phyloP scores from a whole-genome alignment of 2,888 invertebrate species.

The Eueremaeus valkanovi region DNA sequence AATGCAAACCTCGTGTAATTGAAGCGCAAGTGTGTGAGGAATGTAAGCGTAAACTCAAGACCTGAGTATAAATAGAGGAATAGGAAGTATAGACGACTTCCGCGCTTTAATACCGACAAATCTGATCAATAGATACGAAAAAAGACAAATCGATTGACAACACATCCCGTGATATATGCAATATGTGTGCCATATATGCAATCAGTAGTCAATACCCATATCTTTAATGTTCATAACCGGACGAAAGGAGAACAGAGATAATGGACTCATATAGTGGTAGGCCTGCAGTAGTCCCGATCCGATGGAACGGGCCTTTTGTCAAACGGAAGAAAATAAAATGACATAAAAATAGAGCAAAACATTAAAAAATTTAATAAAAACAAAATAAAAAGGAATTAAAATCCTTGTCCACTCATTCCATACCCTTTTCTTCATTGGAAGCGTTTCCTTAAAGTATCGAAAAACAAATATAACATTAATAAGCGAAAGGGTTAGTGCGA shows the following conservation, averaged over 20 bases:
- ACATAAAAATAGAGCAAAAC: no score
- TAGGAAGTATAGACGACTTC: constrained; percentile 63
- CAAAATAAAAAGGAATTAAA: no score
- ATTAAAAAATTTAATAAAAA: no score
- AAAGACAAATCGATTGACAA: not conserved
- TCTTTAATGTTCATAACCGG: constrained; percentile 64
- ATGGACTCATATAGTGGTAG: constrained; percentile 62
- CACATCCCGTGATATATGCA: not conserved
- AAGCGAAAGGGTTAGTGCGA: constrained; percentile 60
- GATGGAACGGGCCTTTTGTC: constrained; percentile 60
- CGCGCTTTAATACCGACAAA: constrained; percentile 48
- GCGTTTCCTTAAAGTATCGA: constrained; percentile 74
- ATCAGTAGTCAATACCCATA: constrained; percentile 50
- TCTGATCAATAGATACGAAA: constrained; percentile 42
- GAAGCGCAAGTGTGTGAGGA: constrained; percentile 88
- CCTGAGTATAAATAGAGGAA: constrained; percentile 94
- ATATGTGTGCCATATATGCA: not conserved
- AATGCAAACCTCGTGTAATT: constrained; percentile 63
- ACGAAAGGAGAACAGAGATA: constrained; percentile 61
- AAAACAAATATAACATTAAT: constrained; percentile 71
- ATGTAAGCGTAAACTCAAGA: constrained; percentile 93
- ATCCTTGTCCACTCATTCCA: constrained; percentile 7
- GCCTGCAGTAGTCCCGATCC: constrained; percentile 64
- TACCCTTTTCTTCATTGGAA: constrained; percentile 59
- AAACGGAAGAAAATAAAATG: constrained; percentile 4